These are phyloP conservation scores for Chionis minor DNA, from an alignment of 2,113 vertebrate genomes.

Conservation along the genomic window DNA sequence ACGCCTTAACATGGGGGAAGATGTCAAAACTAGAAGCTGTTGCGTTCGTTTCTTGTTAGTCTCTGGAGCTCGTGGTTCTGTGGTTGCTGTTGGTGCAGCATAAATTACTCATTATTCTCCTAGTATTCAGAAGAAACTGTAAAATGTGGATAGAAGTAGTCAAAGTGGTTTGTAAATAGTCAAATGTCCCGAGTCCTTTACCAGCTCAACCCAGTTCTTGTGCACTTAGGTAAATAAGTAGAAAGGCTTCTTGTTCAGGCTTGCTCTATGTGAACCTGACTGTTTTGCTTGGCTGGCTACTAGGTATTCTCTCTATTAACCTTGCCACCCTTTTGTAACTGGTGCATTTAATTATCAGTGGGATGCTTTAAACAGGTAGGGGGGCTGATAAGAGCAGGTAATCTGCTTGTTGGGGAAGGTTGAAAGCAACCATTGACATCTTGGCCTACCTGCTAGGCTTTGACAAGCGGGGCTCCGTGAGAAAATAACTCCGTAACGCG, in stretches of 20 bases:
- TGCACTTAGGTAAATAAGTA: conserved; percentile 78
- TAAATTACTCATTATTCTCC: conserved; percentile 29
- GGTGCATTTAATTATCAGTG: conserved; percentile 91
- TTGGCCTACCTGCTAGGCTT: conserved; percentile 55
- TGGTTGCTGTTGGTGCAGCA: background rate
- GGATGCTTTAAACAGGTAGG: conserved; percentile 86
- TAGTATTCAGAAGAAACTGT: conserved; percentile 47
- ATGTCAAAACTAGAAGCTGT: background rate
- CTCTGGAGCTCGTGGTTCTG: background rate
- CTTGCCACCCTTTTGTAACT: conserved; percentile 93
- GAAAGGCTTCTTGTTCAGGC: conserved; percentile 90
- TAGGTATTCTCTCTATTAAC: conserved; percentile 97
- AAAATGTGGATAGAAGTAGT: conserved; percentile 74
- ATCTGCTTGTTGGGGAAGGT: conserved; percentile 67
- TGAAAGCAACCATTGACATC: conserved; percentile 70
- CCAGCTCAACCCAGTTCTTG: conserved; percentile 74
- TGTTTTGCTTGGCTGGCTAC: conserved; percentile 90
- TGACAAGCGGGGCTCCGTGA: conserved; percentile 66
- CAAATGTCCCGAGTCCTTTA: conserved; percentile 67
- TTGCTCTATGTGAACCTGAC: conserved; percentile 87
- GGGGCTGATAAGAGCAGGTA: conserved; percentile 76
- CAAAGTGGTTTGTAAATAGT: conserved; percentile 74
- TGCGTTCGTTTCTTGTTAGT: background rate
- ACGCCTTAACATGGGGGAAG: background rate
- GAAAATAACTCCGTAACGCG: conserved; percentile 68